These are phyloP conservation scores for Trichomalopsis sarcophagae DNA, from an alignment of 1,140 invertebrate genomes.

Conservation along the genomic window DNA sequence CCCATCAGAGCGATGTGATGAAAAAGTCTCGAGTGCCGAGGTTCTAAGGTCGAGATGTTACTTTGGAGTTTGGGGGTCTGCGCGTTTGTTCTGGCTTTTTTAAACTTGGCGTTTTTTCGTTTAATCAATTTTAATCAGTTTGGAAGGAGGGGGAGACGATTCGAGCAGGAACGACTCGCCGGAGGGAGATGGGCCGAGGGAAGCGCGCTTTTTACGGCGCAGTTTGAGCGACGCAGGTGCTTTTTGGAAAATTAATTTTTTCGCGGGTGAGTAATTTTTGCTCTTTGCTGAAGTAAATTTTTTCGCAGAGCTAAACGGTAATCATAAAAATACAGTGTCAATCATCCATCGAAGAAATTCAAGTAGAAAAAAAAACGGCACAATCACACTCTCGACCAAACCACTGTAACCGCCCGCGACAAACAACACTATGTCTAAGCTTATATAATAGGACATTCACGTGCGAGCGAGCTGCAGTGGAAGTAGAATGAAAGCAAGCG, in stretches of 20 bases:
- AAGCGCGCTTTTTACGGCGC: not conserved
- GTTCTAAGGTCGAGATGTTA: conserved; percentile 9
- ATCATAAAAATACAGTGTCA: no score
- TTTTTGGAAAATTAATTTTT: not conserved
- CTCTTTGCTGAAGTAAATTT: no score
- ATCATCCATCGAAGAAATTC: no score
- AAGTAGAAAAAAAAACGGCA: no score
- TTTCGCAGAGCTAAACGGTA: no score
- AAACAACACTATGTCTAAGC: not conserved
- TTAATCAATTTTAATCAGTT: conserved; percentile 34
- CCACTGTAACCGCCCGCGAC: not conserved
- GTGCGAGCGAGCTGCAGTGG: not conserved
- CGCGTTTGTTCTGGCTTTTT: not conserved
- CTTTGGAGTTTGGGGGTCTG: conserved; percentile 14
- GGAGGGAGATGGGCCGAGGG: not conserved
- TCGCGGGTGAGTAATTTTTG: not conserved
- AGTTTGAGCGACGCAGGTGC: not conserved
- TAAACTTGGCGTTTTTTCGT: not conserved
- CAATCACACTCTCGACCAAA: no score
- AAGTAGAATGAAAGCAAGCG: not conserved
- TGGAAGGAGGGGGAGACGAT: not conserved
- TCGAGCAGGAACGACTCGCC: not conserved
- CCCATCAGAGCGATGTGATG: conserved; percentile 39
- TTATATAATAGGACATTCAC: not conserved
- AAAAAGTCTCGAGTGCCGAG: conserved; percentile 35